Conservation (phyloP, 2,888 invertebrate genomes). For the Notocelia uddmanniana region DNA sequence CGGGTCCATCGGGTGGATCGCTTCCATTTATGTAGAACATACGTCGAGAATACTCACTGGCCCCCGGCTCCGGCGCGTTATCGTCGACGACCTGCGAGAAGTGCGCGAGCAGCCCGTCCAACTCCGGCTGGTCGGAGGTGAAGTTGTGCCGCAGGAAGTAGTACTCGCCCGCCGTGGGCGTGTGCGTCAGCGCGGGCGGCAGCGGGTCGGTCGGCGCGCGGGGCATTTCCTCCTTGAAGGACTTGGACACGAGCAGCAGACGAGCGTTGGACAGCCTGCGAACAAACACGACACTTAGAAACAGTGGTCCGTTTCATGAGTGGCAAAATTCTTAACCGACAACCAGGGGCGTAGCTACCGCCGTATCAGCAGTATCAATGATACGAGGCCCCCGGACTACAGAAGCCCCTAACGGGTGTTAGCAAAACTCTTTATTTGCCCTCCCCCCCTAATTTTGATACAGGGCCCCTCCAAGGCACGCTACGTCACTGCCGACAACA, state of each 20-base stretch:
- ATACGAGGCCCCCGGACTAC: too few species aligned
- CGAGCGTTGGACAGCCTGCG: constrained; percentile 87
- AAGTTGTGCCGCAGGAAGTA: constrained; percentile 87
- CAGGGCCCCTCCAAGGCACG: too few species aligned
- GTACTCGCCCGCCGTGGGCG: constrained; percentile 83
- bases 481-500: too few species aligned
- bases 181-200: constrained; percentile 31
- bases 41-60: constrained; percentile 46
- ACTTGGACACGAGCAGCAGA: constrained; percentile 87
- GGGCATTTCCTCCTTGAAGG: constrained; percentile 80
- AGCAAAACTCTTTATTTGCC: too few species aligned
- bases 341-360: too few species aligned
- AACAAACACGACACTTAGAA: neutral
- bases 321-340: too few species aligned
- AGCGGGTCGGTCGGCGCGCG: constrained; percentile 71
- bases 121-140: constrained; percentile 87
- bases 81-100: constrained; percentile 88
- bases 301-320: too few species aligned
- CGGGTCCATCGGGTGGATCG: too few species aligned
- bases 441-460: too few species aligned
- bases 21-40: too few species aligned
- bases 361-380: too few species aligned
- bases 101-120: constrained; percentile 85
- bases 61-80: constrained; percentile 68
- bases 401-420: too few species aligned